These are phyloP conservation scores for Heterotis niloticus DNA, from an alignment of 2,113 vertebrate species.

Conservation along the genomic window DNA sequence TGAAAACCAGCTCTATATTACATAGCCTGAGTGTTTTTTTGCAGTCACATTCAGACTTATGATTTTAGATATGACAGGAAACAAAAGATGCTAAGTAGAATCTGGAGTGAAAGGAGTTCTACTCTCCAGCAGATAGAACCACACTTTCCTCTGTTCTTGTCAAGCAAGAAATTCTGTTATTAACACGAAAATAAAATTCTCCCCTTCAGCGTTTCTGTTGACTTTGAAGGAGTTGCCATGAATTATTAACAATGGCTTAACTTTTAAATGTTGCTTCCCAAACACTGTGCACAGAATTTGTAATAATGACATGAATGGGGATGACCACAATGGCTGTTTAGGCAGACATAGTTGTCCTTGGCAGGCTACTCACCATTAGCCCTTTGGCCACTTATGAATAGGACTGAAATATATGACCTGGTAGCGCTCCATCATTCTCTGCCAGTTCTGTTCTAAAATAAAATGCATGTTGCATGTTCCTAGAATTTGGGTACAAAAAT, in stretches of 20 bases:
- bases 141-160: neutral
- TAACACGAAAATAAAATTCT: neutral
- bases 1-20: neutral
- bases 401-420: neutral
- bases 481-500: neutral
- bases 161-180: neutral
- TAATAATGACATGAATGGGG: neutral
- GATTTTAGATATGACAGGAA: neutral
- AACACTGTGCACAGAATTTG: neutral
- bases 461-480: neutral
- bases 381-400: neutral
- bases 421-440: neutral
- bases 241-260: neutral
- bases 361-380: neutral
- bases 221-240: neutral
- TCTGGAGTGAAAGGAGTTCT: too few species aligned
- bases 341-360: neutral
- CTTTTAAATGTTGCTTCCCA: neutral
- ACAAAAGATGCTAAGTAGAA: too few species aligned
- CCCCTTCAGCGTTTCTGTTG: neutral
- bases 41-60: neutral
- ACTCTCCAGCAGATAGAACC: neutral
- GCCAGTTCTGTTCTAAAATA: neutral
- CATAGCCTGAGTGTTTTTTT: neutral
- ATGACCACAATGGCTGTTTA: neutral